Evolutionary conservation across 2,888 invertebrate genomes (phyloP), one percentile per base, ranked within the genome.

Genomic region (Nomada flava): DNA sequence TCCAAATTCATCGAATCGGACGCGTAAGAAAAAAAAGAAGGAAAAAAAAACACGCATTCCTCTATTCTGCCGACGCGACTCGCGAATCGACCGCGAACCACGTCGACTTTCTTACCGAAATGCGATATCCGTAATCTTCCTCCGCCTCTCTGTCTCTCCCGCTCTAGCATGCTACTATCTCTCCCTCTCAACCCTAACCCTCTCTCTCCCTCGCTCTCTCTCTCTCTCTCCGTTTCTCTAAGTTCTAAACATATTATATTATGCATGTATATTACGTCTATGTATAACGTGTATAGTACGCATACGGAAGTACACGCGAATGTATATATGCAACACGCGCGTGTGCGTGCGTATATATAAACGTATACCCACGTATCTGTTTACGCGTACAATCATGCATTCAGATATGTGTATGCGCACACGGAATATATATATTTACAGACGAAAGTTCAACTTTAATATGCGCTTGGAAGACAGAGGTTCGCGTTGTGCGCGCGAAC

Each of bases 381-480:
- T 79, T 67, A 87, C 87, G 88, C 85, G 15, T 26, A 44, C 23
- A 36, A 29, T 23, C 52, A 44, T 42, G 42, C 42, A 20, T 44
- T 36, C 18, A 23, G 50, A n/a, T 64, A 10, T 64, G 42, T 50
- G 10, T 44, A n/a, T 42, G n/a, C 15, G 26, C 23, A 29, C 23
- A 23, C 15, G 55, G 15, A 47, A 64, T 53, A 57, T 84, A 72
- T 85, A 74, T 87, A 89, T 89, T 81, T 88, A 89, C 88, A 88
- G 87, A 84, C 83, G 82, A 87, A 87, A 62, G 73, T 86, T 83
- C 86, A 89, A 85, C 88, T 89, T 90, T 87, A 91, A 90, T 92
- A 92, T 91, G 90, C 89, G 89, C 89, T 92, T 93, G 93, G 93
- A 93, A 93, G 93, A 93, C 93, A 93, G 93, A 93, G 92, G 93